Conservation (phyloP, 2,888 invertebrate species). For the Eurytoma californica region DNA sequence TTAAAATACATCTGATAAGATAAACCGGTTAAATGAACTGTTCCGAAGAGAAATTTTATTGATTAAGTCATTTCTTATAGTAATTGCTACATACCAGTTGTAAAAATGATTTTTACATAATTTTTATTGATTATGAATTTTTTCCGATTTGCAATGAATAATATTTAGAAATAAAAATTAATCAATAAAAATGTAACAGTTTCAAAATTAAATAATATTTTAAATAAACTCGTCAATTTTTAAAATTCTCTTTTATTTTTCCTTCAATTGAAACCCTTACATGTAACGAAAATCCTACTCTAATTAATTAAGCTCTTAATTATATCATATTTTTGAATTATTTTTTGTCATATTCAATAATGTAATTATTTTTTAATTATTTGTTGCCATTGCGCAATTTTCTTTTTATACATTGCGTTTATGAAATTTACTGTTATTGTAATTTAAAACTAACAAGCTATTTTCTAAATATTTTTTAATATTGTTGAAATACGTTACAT, state of each 20-base stretch:
- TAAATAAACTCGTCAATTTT: conserved; percentile 41
- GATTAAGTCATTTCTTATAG: conserved; percentile 41
- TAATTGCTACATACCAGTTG: conserved; percentile 6
- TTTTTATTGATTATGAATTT: conserved; percentile 14
- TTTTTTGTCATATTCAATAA: too few relatives aligned
- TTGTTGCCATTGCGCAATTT: too few relatives aligned
- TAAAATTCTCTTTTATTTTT: not conserved
- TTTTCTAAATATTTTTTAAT: too few relatives aligned
- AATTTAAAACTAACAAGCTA: too few relatives aligned
- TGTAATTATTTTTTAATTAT: too few relatives aligned
- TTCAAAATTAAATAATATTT: conserved; percentile 43
- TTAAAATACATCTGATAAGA: conserved; percentile 45
- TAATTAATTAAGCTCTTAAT: too few relatives aligned
- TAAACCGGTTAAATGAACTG: conserved; percentile 49
- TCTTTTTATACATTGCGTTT: too few relatives aligned
- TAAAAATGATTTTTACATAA: conserved; percentile 7
- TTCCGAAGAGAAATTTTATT: conserved; percentile 46
- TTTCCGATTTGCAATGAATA: not conserved
- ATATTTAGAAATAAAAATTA: conserved; percentile 15
- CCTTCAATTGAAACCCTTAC: not conserved
- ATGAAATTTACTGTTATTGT: too few relatives aligned
- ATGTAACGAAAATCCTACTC: too few relatives aligned
- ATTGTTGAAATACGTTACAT: too few relatives aligned
- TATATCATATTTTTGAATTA: too few relatives aligned
- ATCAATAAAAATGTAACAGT: conserved; percentile 34